Conservation (phyloP, 2,888 invertebrate species). For the Metellina segmentata region DNA sequence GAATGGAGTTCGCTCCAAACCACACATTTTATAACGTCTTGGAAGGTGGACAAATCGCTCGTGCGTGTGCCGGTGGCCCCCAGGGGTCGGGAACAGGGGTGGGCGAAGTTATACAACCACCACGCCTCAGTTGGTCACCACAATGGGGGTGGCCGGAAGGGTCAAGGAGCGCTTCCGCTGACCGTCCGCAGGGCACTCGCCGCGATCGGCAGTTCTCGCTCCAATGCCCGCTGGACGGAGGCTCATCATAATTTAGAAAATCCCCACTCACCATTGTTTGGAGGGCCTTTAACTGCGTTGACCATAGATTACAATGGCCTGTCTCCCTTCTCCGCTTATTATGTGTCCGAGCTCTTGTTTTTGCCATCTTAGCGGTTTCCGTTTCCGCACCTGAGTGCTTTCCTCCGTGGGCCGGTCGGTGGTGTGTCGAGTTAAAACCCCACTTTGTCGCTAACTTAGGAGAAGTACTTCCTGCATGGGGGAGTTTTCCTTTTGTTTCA, state of each 20-base stretch:
- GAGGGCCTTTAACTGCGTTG: constrained; percentile 13
- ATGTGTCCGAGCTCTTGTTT: constrained; percentile 31
- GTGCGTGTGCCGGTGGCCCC: constrained; percentile 1
- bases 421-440: neutral
- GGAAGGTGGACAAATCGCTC: constrained; percentile 23
- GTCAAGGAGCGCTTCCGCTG: constrained; percentile 74
- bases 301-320: constrained; percentile 37
- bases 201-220: constrained; percentile 63
- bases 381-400: constrained; percentile 31
- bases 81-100: neutral
- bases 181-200: constrained; percentile 58
- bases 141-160: constrained; percentile 37
- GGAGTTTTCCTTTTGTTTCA: neutral
- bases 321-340: constrained; percentile 4
- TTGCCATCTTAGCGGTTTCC: constrained; percentile 30
- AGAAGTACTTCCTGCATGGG: neutral
- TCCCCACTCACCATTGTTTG: constrained; percentile 20
- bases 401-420: neutral
- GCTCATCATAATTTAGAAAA: constrained; percentile 74
- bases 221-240: constrained; percentile 41
- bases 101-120: constrained; percentile 3
- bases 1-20: neutral
- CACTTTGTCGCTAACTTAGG: constrained; percentile 3
- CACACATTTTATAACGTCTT: too few species aligned
- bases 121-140: constrained; percentile 37